These are phyloP conservation scores for Pseudobourletiella spinata DNA, from an alignment of 1,140 invertebrate genomes.

Conservation along the genomic window DNA sequence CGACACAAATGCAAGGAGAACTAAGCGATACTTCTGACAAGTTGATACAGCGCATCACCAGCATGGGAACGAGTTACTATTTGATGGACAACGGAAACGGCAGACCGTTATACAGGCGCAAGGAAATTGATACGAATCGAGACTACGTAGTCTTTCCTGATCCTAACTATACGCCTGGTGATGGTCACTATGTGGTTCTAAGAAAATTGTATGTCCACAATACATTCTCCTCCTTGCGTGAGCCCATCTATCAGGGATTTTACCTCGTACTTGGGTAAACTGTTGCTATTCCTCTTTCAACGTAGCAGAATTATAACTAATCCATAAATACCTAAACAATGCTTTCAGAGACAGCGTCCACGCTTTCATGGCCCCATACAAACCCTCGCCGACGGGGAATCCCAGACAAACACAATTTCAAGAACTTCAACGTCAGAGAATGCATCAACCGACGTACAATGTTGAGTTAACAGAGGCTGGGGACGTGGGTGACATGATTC, in stretches of 20 bases:
- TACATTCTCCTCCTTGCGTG: neutral
- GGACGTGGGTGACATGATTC: too few species aligned
- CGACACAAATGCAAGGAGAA: conserved; percentile 13
- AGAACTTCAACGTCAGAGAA: too few species aligned
- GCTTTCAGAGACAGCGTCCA: too few species aligned
- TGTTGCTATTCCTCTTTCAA: too few species aligned
- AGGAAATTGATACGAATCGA: conserved; percentile 14
- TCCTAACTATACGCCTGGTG: conserved; percentile 17
- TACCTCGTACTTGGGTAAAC: conserved; percentile 24
- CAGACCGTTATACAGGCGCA: conserved; percentile 13
- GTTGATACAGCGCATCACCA: conserved; percentile 11
- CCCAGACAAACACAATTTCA: too few species aligned
- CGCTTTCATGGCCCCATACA: too few species aligned
- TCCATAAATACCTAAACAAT: too few species aligned
- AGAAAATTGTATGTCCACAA: neutral
- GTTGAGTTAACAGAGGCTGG: too few species aligned
- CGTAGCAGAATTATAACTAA: too few species aligned
- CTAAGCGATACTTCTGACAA: conserved; percentile 16
- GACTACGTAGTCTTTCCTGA: conserved; percentile 20
- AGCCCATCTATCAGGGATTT: conserved; percentile 24
- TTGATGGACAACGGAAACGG: conserved; percentile 1
- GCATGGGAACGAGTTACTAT: conserved; percentile 15
- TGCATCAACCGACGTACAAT: too few species aligned
- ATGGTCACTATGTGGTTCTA: conserved; percentile 25
- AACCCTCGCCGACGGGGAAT: too few species aligned